Percentiles rank a stretch among this genome's conserved stretches.
Conservation (phyloP, 2,113 vertebrate genomes). For the Brachyistius frenatus region DNA sequence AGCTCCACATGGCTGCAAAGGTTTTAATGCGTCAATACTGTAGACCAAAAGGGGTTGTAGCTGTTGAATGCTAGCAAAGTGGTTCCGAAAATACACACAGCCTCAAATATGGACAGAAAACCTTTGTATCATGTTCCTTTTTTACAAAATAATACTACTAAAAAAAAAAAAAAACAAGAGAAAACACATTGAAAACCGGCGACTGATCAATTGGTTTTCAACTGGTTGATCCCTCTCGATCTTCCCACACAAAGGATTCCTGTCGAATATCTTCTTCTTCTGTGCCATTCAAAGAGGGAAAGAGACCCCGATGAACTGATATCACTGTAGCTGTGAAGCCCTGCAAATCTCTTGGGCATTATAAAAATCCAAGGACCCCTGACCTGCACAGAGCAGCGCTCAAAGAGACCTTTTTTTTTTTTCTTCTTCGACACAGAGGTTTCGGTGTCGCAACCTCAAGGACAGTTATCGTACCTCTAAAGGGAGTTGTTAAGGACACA, state of each 20-base stretch:
- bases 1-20: too few relatives aligned
- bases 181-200: neutral
- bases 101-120: slow-evolving; percentile 12
- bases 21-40: too few relatives aligned
- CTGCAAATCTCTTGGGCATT: slow-evolving; percentile 55
- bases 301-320: slow-evolving; percentile 49
- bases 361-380: slow-evolving; percentile 55
- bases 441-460: slow-evolving; percentile 60
- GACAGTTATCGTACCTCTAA: slow-evolving; percentile 59
- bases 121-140: neutral
- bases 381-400: slow-evolving; percentile 32
- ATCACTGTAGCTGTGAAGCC: slow-evolving; percentile 57
- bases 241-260: too few relatives aligned
- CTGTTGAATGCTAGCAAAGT: too few relatives aligned
- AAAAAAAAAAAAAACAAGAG: too few relatives aligned
- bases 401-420: slow-evolving; percentile 30
- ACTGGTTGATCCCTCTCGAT: slow-evolving; percentile 3
- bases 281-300: slow-evolving; percentile 54
- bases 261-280: slow-evolving; percentile 3
- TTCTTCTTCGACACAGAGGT: slow-evolving; percentile 30
- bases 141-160: too few relatives aligned
- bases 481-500: slow-evolving; percentile 64
- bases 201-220: slow-evolving; percentile 14
- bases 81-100: neutral
- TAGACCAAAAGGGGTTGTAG: too few relatives aligned